A percentile compares a stretch with the other conserved stretches of the same genome.
phyloP scores from a whole-genome alignment of 2,797 vertebrate genomes.

The Australoheros facetus region DNA sequence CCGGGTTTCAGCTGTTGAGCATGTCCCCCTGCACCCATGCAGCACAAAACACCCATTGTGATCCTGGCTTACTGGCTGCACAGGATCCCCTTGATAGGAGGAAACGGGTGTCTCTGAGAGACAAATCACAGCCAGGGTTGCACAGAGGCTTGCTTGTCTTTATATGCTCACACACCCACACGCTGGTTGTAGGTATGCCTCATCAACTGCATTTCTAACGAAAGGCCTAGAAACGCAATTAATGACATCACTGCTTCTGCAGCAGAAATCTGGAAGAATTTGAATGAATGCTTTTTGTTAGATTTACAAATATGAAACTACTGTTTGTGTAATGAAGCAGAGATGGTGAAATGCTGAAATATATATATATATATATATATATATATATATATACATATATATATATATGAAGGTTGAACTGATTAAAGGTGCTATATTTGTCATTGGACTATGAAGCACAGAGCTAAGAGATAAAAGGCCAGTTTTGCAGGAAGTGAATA shows the following conservation, averaged over 20 bases:
- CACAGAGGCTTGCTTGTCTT: constrained; percentile 79
- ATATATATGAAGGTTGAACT: constrained; percentile 77
- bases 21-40: constrained; percentile 85
- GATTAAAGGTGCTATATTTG: constrained; percentile 80
- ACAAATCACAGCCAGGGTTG: constrained; percentile 80
- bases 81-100: constrained; percentile 83
- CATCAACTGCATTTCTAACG: constrained; percentile 40
- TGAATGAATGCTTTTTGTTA: constrained; percentile 10
- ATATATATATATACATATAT: no score
- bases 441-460: no score
- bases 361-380: no score
- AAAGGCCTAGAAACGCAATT: constrained; percentile 7
- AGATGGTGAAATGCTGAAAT: constrained; percentile 80
- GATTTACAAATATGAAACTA: constrained; percentile 58
- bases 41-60: constrained; percentile 95
- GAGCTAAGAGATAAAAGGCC: no score
- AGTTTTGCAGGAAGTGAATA: no score
- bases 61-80: constrained; percentile 82
- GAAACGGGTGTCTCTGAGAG: constrained; percentile 83
- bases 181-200: constrained; percentile 48
- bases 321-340: constrained; percentile 78
- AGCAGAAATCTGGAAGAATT: constrained; percentile 3
- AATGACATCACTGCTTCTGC: constrained; percentile 29
- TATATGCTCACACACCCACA: constrained; percentile 42
- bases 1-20: constrained; percentile 94